Evolutionary conservation across 2,113 vertebrate species (phyloP), one percentile per base, ranked within the genome.

Genomic region (Neoarius graeffei): DNA sequence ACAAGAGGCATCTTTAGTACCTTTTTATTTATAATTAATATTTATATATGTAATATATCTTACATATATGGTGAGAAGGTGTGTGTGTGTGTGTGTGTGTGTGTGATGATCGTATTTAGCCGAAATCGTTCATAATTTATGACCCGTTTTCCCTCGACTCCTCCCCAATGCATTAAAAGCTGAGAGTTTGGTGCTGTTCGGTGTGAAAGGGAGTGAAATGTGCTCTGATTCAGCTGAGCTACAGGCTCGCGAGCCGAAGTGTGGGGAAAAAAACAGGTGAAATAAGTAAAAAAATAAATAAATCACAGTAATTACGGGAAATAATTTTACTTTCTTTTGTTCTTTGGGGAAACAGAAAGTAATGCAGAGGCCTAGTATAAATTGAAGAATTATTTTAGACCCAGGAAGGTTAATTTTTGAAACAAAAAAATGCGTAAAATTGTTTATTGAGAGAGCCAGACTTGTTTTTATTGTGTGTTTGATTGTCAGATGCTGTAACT

Each of bases 81-180:
- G 69, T 7, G 35, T 9, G 71, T 20, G 14, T 9, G 71, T 20
- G 14, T 48, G 15, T 42, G 69, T 17, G 30, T 20, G 71, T 1
- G 71, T 1, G 69, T 2, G 69, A 30, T 59, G 76, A 56, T 81
- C 19, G 30, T 74, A 48, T 42, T 42, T 10, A 82, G 80, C 30
- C 57, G 80, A 66, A 64, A 66, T 66, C 19, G 60, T 48, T 83
- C 64, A 83, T 83, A 83, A 48, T 83, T 66, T n/a, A 83, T 66
- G 4, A 64, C 30, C 48, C 30, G 62, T 64, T 83, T 83, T 64
- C 81, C 25, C 60, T 50, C 56, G 62, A 82, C 25, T 82, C 62
- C 80, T 60, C 80, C 80, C 56, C 27, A 69, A 13, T n/a, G 64
- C 64, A n/a, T 66, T n/a, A 25, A n/a, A 25, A 66, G 23, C 11